phyloP scores from a whole-genome alignment of 2,888 invertebrate genomes.

The Platerodrilus igneus region DNA sequence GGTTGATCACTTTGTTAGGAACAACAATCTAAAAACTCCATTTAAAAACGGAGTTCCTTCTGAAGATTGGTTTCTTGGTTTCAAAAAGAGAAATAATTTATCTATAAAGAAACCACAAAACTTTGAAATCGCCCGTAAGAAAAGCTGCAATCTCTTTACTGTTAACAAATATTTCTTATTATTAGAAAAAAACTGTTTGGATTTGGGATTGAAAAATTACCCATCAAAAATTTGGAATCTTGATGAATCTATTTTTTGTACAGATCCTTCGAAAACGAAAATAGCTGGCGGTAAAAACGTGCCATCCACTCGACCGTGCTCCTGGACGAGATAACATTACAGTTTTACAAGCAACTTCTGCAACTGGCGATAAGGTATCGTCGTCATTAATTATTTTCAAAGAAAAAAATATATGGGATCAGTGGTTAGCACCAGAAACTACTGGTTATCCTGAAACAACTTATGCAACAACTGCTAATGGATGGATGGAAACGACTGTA shows the following conservation, averaged over 20 bases:
- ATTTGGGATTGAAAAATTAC: conserved; percentile 28
- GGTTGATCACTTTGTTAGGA: conserved; percentile 31
- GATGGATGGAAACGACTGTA: conserved; percentile 34
- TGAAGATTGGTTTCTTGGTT: conserved; percentile 31
- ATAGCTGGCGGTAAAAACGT: conserved; percentile 20
- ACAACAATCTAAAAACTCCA: conserved; percentile 28
- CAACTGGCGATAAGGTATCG: conserved; percentile 34
- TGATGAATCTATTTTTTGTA: conserved; percentile 22
- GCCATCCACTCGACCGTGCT: conserved; percentile 26
- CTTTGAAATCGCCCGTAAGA: conserved; percentile 28
- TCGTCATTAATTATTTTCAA: conserved; percentile 40
- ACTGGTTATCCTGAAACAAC: conserved; percentile 30
- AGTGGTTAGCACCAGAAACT: conserved; percentile 6
- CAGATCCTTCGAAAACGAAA: conserved; percentile 25
- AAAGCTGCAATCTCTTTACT: conserved; percentile 28
- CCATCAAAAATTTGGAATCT: conserved; percentile 30
- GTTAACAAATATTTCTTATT: conserved; percentile 25
- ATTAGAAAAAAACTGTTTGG: conserved; percentile 19
- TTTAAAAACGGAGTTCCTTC: conserved; percentile 31
- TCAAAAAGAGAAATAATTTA: conserved; percentile 27
- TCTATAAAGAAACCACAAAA: conserved; percentile 29
- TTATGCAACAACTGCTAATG: conserved; percentile 36
- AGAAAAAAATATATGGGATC: conserved; percentile 39
- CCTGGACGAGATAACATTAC: conserved; percentile 37
- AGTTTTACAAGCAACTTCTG: conserved; percentile 30